phyloP scores from a whole-genome alignment of 2,797 vertebrate genomes.

The Adelosebastes latens region DNA sequence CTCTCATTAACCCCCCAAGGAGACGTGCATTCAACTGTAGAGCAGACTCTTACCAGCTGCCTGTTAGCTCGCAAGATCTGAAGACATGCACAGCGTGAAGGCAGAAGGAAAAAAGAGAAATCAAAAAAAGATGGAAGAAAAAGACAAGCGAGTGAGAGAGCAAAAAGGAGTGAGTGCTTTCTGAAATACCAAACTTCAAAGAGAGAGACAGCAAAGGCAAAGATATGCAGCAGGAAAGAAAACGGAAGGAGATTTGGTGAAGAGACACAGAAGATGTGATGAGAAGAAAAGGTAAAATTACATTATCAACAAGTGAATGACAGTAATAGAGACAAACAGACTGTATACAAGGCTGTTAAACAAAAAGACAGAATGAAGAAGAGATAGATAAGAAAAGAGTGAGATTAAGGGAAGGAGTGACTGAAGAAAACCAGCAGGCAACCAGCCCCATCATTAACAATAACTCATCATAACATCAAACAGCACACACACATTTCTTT shows the following conservation, averaged over 20 bases:
- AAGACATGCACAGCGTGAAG: conserved; percentile 89
- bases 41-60: conserved; percentile 90
- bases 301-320: conserved; percentile 11
- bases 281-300: conserved; percentile 2
- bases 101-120: conserved; percentile 71
- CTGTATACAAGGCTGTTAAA: conserved; percentile 8
- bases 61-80: conserved; percentile 95
- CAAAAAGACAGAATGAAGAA: conserved; percentile 30
- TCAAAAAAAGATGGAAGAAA: conserved; percentile 65
- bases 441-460: conserved; percentile 14
- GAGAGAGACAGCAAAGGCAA: conserved; percentile 24
- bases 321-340: background rate
- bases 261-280: background rate
- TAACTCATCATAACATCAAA: background rate
- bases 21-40: conserved; percentile 67
- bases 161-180: conserved; percentile 54
- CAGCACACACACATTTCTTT: conserved; percentile 1
- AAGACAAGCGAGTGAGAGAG: conserved; percentile 48
- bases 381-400: conserved; percentile 4
- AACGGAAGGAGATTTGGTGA: background rate
- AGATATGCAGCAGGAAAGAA: conserved; percentile 32
- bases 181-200: conserved; percentile 42
- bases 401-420: conserved; percentile 11
- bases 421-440: conserved; percentile 26
- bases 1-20: conserved; percentile 50